These are phyloP conservation scores for Dasypogon diadema DNA, from an alignment of 2,888 invertebrate genomes.

Conservation along the genomic window DNA sequence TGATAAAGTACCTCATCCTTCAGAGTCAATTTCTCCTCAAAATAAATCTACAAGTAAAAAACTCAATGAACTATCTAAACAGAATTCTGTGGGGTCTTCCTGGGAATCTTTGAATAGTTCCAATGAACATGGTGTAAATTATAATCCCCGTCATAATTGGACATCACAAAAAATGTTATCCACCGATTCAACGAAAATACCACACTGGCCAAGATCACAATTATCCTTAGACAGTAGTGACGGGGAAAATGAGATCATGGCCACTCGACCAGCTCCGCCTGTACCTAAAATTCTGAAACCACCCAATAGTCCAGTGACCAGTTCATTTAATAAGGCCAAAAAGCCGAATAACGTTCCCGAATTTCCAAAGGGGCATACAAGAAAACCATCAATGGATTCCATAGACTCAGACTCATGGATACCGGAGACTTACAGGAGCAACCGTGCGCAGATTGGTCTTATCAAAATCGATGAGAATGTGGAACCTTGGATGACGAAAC, in stretches of 20 bases:
- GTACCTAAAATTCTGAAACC: neutral
- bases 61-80: neutral
- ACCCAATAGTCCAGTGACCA: neutral
- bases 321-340: too few species aligned
- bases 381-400: slow-evolving; percentile 61
- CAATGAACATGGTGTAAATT: neutral
- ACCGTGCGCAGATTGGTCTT: slow-evolving; percentile 53
- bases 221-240: slow-evolving; percentile 31
- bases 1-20: neutral
- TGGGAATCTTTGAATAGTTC: neutral
- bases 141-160: slow-evolving; percentile 1
- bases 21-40: neutral
- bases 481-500: slow-evolving; percentile 60
- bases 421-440: slow-evolving; percentile 57
- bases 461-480: slow-evolving; percentile 58
- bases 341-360: neutral
- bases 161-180: slow-evolving; percentile 4
- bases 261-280: slow-evolving; percentile 60
- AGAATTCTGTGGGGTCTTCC: neutral
- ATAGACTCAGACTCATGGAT: slow-evolving; percentile 62
- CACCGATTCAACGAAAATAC: slow-evolving; percentile 1
- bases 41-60: neutral
- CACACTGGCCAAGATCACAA: slow-evolving; percentile 2
- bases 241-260: slow-evolving; percentile 53
- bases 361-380: slow-evolving; percentile 53